These are phyloP conservation scores for Chymomyza amoena DNA, from an alignment of 2,888 invertebrate species.

Conservation along the genomic window DNA sequence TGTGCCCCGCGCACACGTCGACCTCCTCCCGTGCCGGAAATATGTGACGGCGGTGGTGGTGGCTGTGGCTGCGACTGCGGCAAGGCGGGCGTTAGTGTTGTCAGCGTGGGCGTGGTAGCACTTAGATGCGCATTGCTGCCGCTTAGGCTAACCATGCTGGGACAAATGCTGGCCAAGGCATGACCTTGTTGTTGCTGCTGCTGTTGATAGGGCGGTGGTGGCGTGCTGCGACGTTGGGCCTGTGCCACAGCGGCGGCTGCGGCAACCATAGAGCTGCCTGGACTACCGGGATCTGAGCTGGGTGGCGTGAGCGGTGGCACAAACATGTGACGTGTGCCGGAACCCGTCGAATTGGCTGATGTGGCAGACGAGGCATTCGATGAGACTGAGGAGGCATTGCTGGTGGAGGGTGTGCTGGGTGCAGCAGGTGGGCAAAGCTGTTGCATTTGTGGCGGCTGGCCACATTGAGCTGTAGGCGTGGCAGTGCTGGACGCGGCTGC, in stretches of 20 bases:
- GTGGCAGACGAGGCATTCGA: constrained; percentile 66
- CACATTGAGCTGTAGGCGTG: constrained; percentile 68
- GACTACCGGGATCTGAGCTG: constrained; percentile 92
- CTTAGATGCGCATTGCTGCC: constrained; percentile 36
- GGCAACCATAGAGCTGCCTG: constrained; percentile 85
- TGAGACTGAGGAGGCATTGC: constrained; percentile 41
- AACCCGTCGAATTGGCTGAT: constrained; percentile 78
- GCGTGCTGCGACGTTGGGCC: constrained; percentile 69
- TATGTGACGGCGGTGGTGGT: constrained; percentile 13
- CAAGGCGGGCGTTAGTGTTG: constrained; percentile 62
- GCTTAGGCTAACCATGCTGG: constrained; percentile 59
- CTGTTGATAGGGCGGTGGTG: constrained; percentile 76
- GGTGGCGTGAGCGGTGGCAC: constrained; percentile 92
- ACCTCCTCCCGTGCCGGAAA: constrained; percentile 31
- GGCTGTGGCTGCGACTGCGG: constrained; percentile 26
- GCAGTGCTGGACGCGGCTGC: constrained; percentile 53
- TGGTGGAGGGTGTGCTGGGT: constrained; percentile 62
- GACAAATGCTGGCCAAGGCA: constrained; percentile 68
- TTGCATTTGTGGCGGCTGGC: constrained; percentile 55
- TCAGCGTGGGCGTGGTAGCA: constrained; percentile 55
- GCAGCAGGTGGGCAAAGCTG: constrained; percentile 74
- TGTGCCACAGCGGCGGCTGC: constrained; percentile 77
- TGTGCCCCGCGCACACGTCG: constrained; percentile 52
- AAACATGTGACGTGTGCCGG: constrained; percentile 84
- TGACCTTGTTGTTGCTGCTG: constrained; percentile 65